These are phyloP conservation scores for Ferrisia virgata DNA, from an alignment of 2,888 invertebrate species.

Conservation along the genomic window DNA sequence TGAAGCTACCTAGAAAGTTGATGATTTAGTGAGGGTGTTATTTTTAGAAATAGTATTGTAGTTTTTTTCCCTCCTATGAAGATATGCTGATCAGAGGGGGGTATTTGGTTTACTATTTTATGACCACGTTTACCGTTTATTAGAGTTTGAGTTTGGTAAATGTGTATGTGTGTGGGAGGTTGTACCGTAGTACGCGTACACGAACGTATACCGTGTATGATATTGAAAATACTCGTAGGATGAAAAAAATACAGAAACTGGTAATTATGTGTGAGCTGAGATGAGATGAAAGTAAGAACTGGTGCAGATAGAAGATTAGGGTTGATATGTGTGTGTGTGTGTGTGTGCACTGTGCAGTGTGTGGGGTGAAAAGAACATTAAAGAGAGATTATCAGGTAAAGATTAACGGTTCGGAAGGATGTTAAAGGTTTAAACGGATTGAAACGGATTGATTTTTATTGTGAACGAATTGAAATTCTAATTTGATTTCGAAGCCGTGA, in stretches of 20 bases:
- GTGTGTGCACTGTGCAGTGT: too few species aligned
- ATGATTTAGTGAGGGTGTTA: constrained; percentile 4
- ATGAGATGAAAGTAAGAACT: background rate
- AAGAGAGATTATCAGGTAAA: background rate
- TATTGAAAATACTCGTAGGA: background rate
- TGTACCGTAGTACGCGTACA: too few species aligned
- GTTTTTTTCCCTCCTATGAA: background rate
- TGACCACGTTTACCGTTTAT: background rate
- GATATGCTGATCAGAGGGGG: background rate
- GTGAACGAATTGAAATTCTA: background rate
- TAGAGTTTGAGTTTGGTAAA: background rate
- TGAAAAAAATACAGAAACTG: background rate
- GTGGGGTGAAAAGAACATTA: too few species aligned
- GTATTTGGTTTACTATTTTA: background rate
- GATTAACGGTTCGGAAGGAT: background rate
- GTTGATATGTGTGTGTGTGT: background rate
- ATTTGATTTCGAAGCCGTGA: background rate
- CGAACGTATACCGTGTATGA: too few species aligned
- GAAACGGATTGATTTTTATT: background rate
- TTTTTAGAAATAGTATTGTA: background rate
- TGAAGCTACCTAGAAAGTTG: background rate
- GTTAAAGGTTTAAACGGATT: background rate
- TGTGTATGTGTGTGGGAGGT: background rate
- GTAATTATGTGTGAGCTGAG: background rate
- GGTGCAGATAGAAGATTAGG: background rate